A percentile compares a stretch with the other conserved stretches of the same genome.
Evolutionary conservation across 2,113 vertebrate genomes (phyloP).

Genomic region (Sinocyclocheilus maitianheensis): DNA sequence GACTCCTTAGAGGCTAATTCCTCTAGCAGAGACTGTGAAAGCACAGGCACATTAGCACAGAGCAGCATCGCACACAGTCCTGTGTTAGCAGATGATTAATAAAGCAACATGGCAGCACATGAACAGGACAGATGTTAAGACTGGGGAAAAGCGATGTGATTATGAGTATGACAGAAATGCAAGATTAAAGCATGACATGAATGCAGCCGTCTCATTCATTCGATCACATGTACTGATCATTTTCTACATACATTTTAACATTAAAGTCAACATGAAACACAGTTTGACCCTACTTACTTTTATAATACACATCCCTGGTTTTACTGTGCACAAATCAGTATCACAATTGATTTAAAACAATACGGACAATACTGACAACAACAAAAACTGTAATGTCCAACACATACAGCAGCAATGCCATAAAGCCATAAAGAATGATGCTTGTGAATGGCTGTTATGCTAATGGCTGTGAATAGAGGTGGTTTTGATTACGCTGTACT

Average conservation of each 20-base stretch:
- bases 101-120: conserved; percentile 29
- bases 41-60: conserved; percentile 54
- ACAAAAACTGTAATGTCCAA: too few relatives aligned
- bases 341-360: too few relatives aligned
- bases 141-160: neutral
- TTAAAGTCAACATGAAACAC: neutral
- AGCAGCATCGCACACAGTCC: conserved; percentile 36
- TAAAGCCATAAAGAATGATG: neutral
- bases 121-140: neutral
- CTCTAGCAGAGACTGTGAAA: conserved; percentile 91
- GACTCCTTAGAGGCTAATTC: conserved; percentile 89
- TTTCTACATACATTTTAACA: neutral
- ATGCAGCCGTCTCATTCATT: neutral
- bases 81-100: conserved; percentile 44
- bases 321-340: neutral
- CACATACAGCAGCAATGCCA: neutral
- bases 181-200: conserved; percentile 26
- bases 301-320: neutral
- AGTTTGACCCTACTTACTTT: neutral
- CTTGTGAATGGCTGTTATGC: neutral
- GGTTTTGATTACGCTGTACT: neutral
- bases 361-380: too few relatives aligned
- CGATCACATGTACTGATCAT: neutral
- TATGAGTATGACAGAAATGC: conserved; percentile 10
- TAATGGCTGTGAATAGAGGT: neutral